These are phyloP conservation scores for Furcifer pardalis DNA, from an alignment of 2,797 vertebrate genomes.

Conservation along the genomic window DNA sequence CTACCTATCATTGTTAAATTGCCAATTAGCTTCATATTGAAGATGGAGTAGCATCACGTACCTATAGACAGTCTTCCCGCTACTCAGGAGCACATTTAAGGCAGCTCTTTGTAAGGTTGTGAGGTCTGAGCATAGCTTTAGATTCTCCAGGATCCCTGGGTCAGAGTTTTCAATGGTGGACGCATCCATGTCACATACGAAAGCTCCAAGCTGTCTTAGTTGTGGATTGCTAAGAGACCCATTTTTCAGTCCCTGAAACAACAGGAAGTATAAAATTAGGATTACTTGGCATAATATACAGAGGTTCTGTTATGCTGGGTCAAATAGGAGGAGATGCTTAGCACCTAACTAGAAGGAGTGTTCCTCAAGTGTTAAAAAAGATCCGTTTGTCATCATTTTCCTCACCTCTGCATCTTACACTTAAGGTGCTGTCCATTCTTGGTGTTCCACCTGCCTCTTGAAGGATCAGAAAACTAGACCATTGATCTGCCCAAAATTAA, in stretches of 20 bases:
- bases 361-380: too few species aligned
- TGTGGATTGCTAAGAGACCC: conserved; percentile 40
- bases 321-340: background rate
- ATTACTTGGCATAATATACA: background rate
- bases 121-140: conserved; percentile 63
- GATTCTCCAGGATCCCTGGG: conserved; percentile 48
- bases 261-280: background rate
- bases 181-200: conserved; percentile 68
- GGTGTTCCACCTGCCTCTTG: too few species aligned
- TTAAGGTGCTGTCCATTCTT: too few species aligned
- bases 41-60: conserved; percentile 18
- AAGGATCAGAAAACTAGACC: too few species aligned
- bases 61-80: conserved; percentile 29
- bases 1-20: background rate
- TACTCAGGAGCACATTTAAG: conserved; percentile 56
- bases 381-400: too few species aligned
- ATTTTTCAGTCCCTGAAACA: conserved; percentile 37
- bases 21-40: background rate
- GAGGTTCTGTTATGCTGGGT: background rate
- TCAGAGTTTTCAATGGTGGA: conserved; percentile 33
- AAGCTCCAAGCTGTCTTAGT: conserved; percentile 48
- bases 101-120: background rate
- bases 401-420: too few species aligned
- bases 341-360: background rate
- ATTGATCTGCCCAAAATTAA: too few species aligned